phyloP scores from a whole-genome alignment of 2,888 invertebrate species.

The Hydriomena furcata region DNA sequence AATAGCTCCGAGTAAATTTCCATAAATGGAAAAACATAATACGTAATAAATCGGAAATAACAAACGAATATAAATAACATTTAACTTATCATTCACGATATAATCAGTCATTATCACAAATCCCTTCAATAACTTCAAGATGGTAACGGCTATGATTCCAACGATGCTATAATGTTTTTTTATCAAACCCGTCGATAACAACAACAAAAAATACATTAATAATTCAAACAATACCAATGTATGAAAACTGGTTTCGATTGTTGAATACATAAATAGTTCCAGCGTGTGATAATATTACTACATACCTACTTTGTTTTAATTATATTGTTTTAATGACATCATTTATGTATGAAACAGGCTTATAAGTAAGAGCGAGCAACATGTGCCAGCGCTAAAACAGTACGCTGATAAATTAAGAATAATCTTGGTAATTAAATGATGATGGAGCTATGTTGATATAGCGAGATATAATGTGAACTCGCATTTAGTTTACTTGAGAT shows the following conservation, averaged over 20 bases:
- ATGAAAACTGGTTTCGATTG: constrained; percentile 50
- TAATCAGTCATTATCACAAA: constrained; percentile 9
- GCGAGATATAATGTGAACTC: constrained; percentile 22
- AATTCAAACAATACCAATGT: constrained; percentile 42
- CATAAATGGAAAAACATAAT: constrained; percentile 14
- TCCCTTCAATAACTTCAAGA: constrained; percentile 2
- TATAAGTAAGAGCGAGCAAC: constrained; percentile 17
- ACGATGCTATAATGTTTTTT: constrained; percentile 11
- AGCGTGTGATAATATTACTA: constrained; percentile 21
- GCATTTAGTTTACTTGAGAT: constrained; percentile 14
- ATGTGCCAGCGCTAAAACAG: constrained; percentile 36
- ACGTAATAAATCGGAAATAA: neutral
- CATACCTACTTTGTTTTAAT: constrained; percentile 22
- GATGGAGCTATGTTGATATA: constrained; percentile 30
- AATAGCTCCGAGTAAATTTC: constrained; percentile 13
- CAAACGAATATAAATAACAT: neutral
- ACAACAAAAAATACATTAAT: constrained; percentile 39
- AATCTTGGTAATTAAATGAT: constrained; percentile 41
- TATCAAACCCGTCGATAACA: constrained; percentile 28
- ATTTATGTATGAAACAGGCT: constrained; percentile 44
- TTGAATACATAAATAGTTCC: constrained; percentile 45
- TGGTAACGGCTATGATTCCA: neutral
- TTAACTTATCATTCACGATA: constrained; percentile 3
- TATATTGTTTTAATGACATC: constrained; percentile 54
- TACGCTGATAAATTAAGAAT: constrained; percentile 29